Conservation (phyloP, 2,113 vertebrate genomes). For the Ardeotis arabs region DNA sequence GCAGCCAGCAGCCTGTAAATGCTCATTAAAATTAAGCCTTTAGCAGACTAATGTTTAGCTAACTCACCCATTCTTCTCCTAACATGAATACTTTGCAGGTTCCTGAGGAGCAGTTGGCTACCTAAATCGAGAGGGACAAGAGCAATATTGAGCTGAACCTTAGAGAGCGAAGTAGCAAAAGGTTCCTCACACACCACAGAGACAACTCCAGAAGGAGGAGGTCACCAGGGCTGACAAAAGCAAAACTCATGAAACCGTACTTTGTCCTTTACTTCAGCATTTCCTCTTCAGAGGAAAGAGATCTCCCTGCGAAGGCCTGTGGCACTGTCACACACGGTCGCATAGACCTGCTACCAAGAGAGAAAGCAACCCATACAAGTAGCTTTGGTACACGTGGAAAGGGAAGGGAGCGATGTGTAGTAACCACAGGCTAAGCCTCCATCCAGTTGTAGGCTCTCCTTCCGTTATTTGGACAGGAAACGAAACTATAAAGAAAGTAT, state of each 20-base stretch:
- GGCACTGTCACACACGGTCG: fast-evolving
- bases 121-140: background rate
- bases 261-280: background rate
- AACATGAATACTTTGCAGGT: background rate
- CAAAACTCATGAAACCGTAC: background rate
- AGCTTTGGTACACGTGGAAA: background rate
- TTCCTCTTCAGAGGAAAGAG: background rate
- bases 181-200: background rate
- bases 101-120: background rate
- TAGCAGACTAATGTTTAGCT: background rate
- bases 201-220: background rate
- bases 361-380: fast-evolving
- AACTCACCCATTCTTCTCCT: background rate
- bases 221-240: background rate
- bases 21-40: background rate
- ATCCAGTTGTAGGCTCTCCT: background rate
- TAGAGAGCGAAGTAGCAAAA: background rate
- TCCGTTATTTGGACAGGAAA: background rate
- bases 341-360: background rate
- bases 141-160: background rate
- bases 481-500: background rate
- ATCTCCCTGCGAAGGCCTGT: background rate
- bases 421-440: background rate
- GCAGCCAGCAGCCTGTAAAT: background rate
- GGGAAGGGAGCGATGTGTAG: background rate